A percentile compares a stretch with the other conserved stretches of the same genome.
These are phyloP conservation scores for Corvus moneduloides DNA, from an alignment of 2,113 vertebrate genomes.

Conservation along the genomic window DNA sequence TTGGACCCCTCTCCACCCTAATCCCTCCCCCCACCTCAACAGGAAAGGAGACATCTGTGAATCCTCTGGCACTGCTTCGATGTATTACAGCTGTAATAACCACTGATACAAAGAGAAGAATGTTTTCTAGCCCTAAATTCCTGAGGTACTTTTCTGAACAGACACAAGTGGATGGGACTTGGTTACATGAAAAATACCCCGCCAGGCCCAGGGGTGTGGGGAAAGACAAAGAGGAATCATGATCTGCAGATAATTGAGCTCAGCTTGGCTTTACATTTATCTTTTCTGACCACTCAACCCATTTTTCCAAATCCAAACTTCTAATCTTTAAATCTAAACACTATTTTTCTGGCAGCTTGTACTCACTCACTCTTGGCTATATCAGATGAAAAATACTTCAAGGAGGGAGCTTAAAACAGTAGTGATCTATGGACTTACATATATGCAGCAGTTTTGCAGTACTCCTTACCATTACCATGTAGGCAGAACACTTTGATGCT, in stretches of 20 bases:
- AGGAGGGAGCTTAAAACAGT: not conserved
- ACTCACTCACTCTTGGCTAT: not conserved
- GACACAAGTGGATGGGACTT: constrained; percentile 16
- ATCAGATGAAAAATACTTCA: not conserved
- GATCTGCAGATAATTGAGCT: not conserved
- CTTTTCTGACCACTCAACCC: constrained; percentile 15
- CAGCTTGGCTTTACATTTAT: not conserved
- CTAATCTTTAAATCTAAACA: constrained; percentile 37
- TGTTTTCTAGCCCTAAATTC: constrained; percentile 54
- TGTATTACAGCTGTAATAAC: constrained; percentile 75
- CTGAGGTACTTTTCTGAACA: constrained; percentile 53
- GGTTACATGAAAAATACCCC: constrained; percentile 7
- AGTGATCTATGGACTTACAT: not conserved
- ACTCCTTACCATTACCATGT: not conserved
- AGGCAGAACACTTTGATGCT: not conserved
- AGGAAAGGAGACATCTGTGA: constrained; percentile 71
- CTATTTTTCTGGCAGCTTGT: constrained; percentile 7
- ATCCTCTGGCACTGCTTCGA: constrained; percentile 58
- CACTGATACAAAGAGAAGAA: constrained; percentile 60
- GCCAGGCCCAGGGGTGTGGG: not conserved
- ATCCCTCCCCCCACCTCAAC: not conserved
- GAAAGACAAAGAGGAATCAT: not conserved
- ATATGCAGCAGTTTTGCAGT: not conserved
- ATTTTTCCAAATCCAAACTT: not conserved
- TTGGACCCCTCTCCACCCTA: not conserved